Evolutionary conservation across 1,140 invertebrate species (phyloP), one percentile per base, ranked within the genome.

Genomic region (Heliconius himera): DNA sequence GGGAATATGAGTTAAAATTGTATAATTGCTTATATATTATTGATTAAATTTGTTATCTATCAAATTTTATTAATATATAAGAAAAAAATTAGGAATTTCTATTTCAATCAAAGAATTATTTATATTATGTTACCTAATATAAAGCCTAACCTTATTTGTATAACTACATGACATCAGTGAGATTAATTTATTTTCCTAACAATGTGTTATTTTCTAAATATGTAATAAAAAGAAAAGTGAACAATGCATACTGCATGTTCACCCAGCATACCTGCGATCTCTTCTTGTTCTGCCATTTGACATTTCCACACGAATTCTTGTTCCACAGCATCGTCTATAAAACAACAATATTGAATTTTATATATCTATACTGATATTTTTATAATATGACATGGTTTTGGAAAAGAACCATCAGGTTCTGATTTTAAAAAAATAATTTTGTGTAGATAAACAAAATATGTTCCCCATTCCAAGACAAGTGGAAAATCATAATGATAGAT

Each of bases 241-340:
- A 41, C 1, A 16, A 38, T 72, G 70, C 70, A 38, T 36, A 18
- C 4, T 38, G 70, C 36, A 72, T 2, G 3, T 92, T 79, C 95
- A 95, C 81, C 96, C 95, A 54, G 82, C 82, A 70, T 91, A 90
- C 77, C 96, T 95, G 77, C 96, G 95, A 73, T 97, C 96, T 81
- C 97, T 95, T 75, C 97, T 95, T 81, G 97, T 97, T 88, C 97
- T 96, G 0, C 98, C 98, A 82, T 97, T 98, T 1, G 97, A 98
- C 97, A 98, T 98, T 93, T 98, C 97, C 33, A 98, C 97, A 81
- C 97, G 96, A 71, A 98, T 97, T 88, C 97, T 96, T 26, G 97
- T 97, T 11, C 97, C 97, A 94, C 97, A 98, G 92, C 97, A 97
- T 70, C 97, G 96, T 76, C 97, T 97, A 83, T 82, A 90, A 83